Evolutionary conservation across 1,140 invertebrate species (phyloP).

Genomic region (Laupala kohalensis): DNA sequence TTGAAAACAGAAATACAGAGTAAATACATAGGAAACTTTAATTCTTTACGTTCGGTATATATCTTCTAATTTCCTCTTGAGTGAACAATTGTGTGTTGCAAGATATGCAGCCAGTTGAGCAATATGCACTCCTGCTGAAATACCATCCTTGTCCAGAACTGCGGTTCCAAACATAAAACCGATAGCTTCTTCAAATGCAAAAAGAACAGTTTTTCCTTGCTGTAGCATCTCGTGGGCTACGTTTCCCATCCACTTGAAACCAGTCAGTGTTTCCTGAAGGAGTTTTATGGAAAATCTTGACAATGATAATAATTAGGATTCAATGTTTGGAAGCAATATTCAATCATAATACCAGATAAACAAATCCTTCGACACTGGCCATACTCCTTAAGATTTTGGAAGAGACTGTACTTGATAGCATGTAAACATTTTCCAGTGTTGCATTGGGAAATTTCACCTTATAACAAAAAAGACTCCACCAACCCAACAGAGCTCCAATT

Average conservation of each 20-base stretch:
- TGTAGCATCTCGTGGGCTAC: slow-evolving; percentile 52
- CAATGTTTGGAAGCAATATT: background rate
- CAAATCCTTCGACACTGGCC: slow-evolving; percentile 65
- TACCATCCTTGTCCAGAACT: slow-evolving; percentile 92
- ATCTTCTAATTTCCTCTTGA: slow-evolving; percentile 61
- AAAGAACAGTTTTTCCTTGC: slow-evolving; percentile 62
- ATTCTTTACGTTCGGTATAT: slow-evolving; percentile 55
- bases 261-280: slow-evolving; percentile 83
- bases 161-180: slow-evolving; percentile 85
- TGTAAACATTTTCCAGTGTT: slow-evolving; percentile 46
- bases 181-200: slow-evolving; percentile 91
- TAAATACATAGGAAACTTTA: background rate
- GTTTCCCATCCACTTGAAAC: slow-evolving; percentile 99
- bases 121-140: slow-evolving; percentile 66
- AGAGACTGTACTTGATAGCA: slow-evolving; percentile 91
- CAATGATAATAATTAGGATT: too few species aligned
- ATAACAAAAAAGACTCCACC: slow-evolving; percentile 70
- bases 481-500: slow-evolving; percentile 85
- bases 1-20: background rate
- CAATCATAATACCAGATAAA: slow-evolving; percentile 49
- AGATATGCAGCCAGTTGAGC: slow-evolving; percentile 72
- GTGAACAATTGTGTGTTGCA: slow-evolving; percentile 43
- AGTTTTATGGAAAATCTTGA: background rate
- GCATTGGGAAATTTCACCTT: slow-evolving; percentile 32
- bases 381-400: slow-evolving; percentile 90